These are phyloP conservation scores for Larimichthys crocea DNA, from an alignment of 2,113 vertebrate genomes.

Conservation along the genomic window DNA sequence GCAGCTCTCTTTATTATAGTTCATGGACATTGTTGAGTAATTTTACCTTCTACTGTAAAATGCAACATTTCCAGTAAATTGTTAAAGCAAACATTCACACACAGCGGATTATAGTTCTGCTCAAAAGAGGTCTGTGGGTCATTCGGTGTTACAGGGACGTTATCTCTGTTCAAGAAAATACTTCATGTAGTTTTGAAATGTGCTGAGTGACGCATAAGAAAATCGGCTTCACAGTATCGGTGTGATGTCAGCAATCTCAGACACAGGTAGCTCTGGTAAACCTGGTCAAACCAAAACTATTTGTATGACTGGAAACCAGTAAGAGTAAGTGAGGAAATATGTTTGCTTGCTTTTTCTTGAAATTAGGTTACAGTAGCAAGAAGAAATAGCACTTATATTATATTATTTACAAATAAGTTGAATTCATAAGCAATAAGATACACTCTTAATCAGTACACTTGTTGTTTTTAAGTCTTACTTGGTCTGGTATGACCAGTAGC, in stretches of 20 bases:
- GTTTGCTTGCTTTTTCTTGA: too few relatives aligned
- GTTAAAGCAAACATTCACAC: too few relatives aligned
- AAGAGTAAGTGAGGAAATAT: background rate
- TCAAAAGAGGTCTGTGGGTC: background rate
- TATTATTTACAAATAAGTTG: background rate
- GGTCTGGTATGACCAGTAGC: background rate
- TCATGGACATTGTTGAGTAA: background rate
- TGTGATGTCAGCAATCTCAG: background rate
- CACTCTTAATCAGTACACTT: background rate
- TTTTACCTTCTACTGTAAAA: background rate
- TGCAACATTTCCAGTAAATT: too few relatives aligned
- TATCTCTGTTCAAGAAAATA: background rate
- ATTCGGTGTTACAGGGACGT: background rate
- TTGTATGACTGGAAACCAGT: background rate
- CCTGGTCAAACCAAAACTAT: background rate
- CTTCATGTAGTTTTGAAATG: background rate
- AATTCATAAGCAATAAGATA: background rate
- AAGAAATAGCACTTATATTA: too few relatives aligned
- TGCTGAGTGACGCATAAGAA: background rate
- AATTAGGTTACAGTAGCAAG: too few relatives aligned
- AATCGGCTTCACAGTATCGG: background rate
- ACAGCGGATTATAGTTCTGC: background rate
- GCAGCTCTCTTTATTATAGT: constrained; percentile 11
- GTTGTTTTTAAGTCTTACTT: background rate
- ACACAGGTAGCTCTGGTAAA: too few relatives aligned